A percentile compares a stretch with the other conserved stretches of the same genome.
Conservation (phyloP, 2,888 invertebrate genomes). For the Lucinisca nassula region DNA sequence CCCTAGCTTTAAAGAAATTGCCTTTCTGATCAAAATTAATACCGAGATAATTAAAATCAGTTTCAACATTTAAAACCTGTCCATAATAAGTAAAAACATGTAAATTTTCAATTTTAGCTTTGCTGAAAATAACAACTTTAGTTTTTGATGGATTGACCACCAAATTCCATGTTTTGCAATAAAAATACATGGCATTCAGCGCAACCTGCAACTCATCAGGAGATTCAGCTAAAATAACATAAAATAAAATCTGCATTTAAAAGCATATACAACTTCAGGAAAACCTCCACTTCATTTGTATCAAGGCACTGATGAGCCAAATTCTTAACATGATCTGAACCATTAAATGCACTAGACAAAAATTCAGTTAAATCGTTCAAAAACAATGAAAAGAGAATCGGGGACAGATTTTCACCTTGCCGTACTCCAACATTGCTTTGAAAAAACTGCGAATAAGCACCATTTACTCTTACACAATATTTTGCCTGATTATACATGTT, state of each 20-base stretch:
- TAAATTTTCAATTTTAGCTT: neutral
- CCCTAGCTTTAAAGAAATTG: too few relatives aligned
- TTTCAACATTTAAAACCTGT: neutral
- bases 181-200: slow-evolving; percentile 32
- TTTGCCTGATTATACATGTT: neutral
- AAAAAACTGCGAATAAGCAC: neutral
- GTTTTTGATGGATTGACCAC: slow-evolving; percentile 30
- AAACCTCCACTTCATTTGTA: slow-evolving; percentile 29
- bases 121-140: slow-evolving; percentile 32
- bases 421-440: neutral
- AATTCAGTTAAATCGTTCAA: slow-evolving; percentile 1
- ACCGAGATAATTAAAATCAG: slow-evolving; percentile 31
- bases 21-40: too few relatives aligned
- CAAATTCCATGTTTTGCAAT: slow-evolving; percentile 37
- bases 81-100: slow-evolving; percentile 17
- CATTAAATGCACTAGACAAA: neutral
- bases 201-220: slow-evolving; percentile 13
- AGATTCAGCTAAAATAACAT: slow-evolving; percentile 39
- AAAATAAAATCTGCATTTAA: slow-evolving; percentile 40
- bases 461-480: neutral
- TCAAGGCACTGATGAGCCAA: slow-evolving; percentile 23
- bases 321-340: neutral
- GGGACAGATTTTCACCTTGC: neutral
- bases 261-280: slow-evolving; percentile 25
- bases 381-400: slow-evolving; percentile 21